Conservation (phyloP, 2,113 vertebrate species). For the Calyptomena viridis region DNA sequence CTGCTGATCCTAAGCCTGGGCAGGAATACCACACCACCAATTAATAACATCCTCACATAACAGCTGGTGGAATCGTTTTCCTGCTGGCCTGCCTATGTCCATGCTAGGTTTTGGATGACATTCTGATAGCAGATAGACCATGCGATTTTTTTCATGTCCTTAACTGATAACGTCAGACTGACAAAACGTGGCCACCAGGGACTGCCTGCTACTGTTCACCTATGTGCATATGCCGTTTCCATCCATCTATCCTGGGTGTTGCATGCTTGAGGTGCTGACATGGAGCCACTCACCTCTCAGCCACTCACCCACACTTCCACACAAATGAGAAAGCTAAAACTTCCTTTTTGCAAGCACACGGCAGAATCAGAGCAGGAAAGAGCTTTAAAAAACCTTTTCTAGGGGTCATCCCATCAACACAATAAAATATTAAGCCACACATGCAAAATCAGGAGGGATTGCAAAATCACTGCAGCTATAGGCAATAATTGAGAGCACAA, state of each 20-base stretch:
- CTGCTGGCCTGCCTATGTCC: background rate
- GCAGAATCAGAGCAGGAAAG: background rate
- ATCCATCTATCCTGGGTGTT: background rate
- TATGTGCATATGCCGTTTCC: background rate
- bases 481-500: fast-evolving
- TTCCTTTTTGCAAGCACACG: background rate
- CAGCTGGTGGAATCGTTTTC: background rate
- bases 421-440: background rate
- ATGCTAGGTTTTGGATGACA: background rate
- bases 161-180: background rate
- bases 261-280: background rate
- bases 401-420: background rate
- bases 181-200: background rate
- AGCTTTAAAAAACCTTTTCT: background rate
- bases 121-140: background rate
- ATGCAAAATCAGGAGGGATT: background rate
- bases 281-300: background rate
- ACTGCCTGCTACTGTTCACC: background rate
- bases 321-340: background rate
- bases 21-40: background rate
- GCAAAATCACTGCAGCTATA: background rate
- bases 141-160: background rate
- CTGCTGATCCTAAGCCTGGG: background rate
- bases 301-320: background rate
- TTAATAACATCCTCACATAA: background rate